Evolutionary conservation across 2,797 vertebrate genomes (phyloP).

Genomic region (Etheostoma nigrum): DNA sequence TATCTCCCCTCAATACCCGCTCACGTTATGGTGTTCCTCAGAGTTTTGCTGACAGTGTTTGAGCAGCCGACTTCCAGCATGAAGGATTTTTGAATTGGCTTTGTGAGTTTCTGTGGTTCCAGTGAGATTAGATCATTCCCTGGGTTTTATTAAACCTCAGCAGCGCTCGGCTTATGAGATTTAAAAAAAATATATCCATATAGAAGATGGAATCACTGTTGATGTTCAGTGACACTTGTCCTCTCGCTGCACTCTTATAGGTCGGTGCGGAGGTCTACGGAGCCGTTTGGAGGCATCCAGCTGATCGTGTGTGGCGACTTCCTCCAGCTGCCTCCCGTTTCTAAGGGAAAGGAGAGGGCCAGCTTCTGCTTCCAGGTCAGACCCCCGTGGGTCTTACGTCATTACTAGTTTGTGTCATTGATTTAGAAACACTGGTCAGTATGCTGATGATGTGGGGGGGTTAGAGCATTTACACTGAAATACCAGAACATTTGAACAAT

Average conservation of each 20-base stretch:
- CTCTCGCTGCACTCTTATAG: slow-evolving; percentile 68
- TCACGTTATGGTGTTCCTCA: background rate
- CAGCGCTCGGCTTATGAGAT: background rate
- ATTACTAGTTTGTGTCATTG: background rate
- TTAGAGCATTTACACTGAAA: background rate
- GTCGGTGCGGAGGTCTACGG: slow-evolving; percentile 88
- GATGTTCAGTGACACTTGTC: background rate
- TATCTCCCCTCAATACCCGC: background rate
- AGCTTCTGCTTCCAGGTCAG: slow-evolving; percentile 96
- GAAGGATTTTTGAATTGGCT: background rate
- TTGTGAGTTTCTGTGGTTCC: background rate
- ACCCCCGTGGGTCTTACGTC: accelerated
- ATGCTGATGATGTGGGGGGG: background rate
- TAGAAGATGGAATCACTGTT: background rate
- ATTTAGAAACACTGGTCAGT: too few relatives aligned
- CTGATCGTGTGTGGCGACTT: slow-evolving; percentile 97
- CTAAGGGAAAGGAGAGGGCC: slow-evolving; percentile 88
- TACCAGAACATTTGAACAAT: background rate
- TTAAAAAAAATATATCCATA: background rate
- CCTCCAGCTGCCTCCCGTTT: slow-evolving; percentile 94
- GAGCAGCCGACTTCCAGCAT: background rate
- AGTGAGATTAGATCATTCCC: background rate
- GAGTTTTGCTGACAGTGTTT: background rate
- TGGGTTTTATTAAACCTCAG: background rate
- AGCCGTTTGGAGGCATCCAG: slow-evolving; percentile 97